Conservation (phyloP, 2,113 vertebrate species). For the Marcusenius ussheri region DNA sequence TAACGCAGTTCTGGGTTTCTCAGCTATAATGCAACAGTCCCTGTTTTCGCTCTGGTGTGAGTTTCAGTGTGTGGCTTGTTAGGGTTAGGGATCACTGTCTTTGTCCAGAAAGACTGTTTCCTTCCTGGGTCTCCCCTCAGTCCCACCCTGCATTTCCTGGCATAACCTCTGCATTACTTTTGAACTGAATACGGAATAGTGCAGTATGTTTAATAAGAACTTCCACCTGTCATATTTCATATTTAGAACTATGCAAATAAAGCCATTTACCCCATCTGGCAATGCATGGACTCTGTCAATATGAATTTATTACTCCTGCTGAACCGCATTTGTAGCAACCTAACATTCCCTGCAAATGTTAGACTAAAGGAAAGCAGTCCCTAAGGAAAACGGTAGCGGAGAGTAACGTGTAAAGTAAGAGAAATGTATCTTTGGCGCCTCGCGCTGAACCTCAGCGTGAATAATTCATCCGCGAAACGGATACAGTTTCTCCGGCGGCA, state of each 20-base stretch:
- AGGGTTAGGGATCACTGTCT: neutral
- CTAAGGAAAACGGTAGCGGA: neutral
- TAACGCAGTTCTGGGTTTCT: neutral
- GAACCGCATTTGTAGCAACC: neutral
- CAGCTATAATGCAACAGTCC: neutral
- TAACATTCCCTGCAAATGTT: neutral
- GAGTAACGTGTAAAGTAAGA: neutral
- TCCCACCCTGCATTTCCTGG: neutral
- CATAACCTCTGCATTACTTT: neutral
- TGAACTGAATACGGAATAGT: neutral
- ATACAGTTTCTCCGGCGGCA: neutral
- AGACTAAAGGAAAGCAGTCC: neutral
- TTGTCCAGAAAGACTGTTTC: neutral
- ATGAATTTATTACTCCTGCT: neutral
- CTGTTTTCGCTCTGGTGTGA: neutral
- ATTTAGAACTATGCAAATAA: neutral
- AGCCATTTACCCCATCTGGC: neutral
- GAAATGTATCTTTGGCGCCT: neutral
- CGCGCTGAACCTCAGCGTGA: neutral
- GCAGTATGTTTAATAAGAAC: neutral
- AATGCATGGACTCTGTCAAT: neutral
- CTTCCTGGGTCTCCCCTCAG: neutral
- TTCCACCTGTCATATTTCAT: neutral
- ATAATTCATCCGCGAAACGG: neutral
- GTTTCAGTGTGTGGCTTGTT: neutral